These are phyloP conservation scores for Harmothoe impar DNA, from an alignment of 2,888 invertebrate genomes.

Conservation along the genomic window DNA sequence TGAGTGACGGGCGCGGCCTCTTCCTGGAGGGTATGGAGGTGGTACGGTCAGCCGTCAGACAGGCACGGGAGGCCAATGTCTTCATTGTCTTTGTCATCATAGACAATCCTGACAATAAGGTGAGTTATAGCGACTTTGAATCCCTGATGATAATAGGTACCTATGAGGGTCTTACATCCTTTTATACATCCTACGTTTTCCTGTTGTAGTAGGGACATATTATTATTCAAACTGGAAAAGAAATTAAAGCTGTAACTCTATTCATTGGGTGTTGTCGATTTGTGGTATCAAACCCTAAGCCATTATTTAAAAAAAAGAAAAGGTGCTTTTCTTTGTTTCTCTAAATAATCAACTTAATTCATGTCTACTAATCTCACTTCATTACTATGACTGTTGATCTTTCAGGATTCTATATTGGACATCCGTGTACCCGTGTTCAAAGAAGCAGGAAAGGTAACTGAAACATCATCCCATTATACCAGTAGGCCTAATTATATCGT, in stretches of 20 bases:
- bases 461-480: not conserved
- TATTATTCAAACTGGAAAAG: too few relatives aligned
- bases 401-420: conserved; percentile 94
- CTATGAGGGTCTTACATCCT: not conserved
- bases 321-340: too few relatives aligned
- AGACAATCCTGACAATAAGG: conserved; percentile 95
- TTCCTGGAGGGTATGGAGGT: conserved; percentile 91
- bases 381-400: not conserved
- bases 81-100: conserved; percentile 97
- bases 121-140: conserved; percentile 78
- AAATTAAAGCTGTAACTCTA: too few relatives aligned
- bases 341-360: too few relatives aligned
- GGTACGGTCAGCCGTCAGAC: conserved; percentile 91
- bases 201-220: not conserved
- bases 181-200: not conserved
- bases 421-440: conserved; percentile 91
- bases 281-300: too few relatives aligned
- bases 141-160: too few relatives aligned
- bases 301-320: too few relatives aligned
- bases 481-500: too few relatives aligned
- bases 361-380: too few relatives aligned
- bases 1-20: conserved; percentile 97
- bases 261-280: too few relatives aligned
- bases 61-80: conserved; percentile 91
- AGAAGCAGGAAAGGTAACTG: conserved; percentile 84